Conservation (phyloP, 2,797 vertebrate genomes). For the Emys orbicularis region DNA sequence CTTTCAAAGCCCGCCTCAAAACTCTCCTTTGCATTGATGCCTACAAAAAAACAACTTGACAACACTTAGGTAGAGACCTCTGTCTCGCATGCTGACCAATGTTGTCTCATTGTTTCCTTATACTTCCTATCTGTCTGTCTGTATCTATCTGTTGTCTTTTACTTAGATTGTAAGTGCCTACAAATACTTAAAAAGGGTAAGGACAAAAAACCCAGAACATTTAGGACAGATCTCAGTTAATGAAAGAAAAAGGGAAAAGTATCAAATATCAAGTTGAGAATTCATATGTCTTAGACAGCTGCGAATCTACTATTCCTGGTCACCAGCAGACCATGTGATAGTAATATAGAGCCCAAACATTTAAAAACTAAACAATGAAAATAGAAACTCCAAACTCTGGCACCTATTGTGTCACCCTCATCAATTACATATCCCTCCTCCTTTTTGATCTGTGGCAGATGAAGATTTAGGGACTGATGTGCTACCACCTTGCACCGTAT, state of each 20-base stretch:
- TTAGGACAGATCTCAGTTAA: not conserved
- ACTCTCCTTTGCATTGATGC: not conserved
- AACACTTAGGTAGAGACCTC: not conserved
- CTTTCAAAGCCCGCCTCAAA: not conserved
- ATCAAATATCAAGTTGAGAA: not conserved
- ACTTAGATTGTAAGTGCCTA: not conserved
- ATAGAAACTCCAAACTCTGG: not conserved
- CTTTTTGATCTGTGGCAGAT: not conserved
- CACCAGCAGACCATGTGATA: not conserved
- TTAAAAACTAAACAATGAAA: not conserved
- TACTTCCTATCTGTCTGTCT: not conserved
- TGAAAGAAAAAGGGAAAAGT: not conserved
- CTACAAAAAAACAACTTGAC: not conserved
- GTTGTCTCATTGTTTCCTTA: not conserved
- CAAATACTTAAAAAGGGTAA: not conserved
- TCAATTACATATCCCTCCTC: not conserved
- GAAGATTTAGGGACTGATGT: constrained; percentile 20
- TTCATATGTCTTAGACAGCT: not conserved
- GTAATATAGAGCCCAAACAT: not conserved
- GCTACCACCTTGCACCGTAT: not conserved
- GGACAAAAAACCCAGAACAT: rapidly evolving
- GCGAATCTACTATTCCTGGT: not conserved
- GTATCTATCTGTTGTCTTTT: not conserved
- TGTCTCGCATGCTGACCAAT: not conserved
- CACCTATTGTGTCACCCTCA: not conserved